Percentiles rank a stretch among this genome's conserved stretches.
Evolutionary conservation across 2,888 invertebrate species (phyloP).

Genomic region (Drosophila lutescens): DNA sequence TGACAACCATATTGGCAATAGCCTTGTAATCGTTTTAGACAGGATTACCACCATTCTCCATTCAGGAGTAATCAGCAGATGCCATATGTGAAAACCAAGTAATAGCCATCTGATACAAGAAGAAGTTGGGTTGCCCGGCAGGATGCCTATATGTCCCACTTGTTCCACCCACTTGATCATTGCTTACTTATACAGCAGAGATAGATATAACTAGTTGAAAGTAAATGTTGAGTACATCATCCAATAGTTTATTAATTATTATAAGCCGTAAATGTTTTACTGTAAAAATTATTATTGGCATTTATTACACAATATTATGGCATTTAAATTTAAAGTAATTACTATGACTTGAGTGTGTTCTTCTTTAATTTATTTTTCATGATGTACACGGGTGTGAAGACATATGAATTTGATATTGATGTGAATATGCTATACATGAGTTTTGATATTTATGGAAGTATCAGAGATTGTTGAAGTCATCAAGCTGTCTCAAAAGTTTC

Average conservation of each 20-base stretch:
- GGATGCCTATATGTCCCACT: no score
- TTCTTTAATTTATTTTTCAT: constrained; percentile 42
- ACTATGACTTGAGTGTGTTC: constrained; percentile 72
- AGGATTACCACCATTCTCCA: no score
- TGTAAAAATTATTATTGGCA: constrained; percentile 60
- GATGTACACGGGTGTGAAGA: constrained; percentile 29
- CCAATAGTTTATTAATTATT: constrained; percentile 3
- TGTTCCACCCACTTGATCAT: no score
- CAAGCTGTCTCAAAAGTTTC: constrained; percentile 34
- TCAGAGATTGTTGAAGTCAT: constrained; percentile 37
- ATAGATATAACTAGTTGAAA: background rate
- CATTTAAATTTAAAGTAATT: constrained; percentile 70
- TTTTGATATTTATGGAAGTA: constrained; percentile 40
- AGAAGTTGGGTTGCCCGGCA: no score
- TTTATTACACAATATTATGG: constrained; percentile 50
- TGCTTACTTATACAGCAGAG: no score
- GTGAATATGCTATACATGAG: constrained; percentile 27
- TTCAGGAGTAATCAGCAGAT: no score
- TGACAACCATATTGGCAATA: no score
- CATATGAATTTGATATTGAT: constrained; percentile 35
- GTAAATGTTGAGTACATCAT: background rate
- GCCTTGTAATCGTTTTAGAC: no score
- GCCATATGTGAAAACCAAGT: no score
- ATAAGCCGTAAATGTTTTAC: constrained; percentile 29
- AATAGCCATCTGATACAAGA: no score